These are phyloP conservation scores for Notarius quadriscutis DNA, from an alignment of 2,113 vertebrate genomes.

Conservation along the genomic window DNA sequence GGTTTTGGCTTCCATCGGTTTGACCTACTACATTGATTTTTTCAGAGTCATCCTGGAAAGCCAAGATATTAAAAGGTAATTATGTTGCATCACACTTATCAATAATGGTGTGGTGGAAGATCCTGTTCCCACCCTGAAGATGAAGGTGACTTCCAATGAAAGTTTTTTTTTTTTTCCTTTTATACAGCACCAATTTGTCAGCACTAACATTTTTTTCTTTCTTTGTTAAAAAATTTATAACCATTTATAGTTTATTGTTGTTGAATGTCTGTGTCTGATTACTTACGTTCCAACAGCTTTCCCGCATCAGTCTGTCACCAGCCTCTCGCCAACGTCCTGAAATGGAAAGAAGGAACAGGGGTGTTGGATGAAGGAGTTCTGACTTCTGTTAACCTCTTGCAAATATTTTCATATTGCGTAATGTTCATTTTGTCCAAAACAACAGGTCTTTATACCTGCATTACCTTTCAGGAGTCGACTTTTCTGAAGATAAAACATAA, in stretches of 20 bases:
- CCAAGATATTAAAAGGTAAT: slow-evolving; percentile 81
- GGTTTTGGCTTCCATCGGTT: slow-evolving; percentile 83
- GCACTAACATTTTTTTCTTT: background rate
- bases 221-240: background rate
- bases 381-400: no score
- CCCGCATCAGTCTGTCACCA: background rate
- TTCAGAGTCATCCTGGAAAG: slow-evolving; percentile 78
- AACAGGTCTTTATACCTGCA: no score
- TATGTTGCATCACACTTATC: slow-evolving; percentile 4
- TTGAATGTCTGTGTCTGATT: no score
- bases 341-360: no score
- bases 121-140: background rate
- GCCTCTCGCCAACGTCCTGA: no score
- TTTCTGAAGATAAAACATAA: no score
- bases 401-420: no score
- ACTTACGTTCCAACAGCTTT: no score
- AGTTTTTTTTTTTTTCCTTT: background rate
- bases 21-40: slow-evolving; percentile 93
- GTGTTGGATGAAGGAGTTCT: no score
- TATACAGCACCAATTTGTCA: background rate
- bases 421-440: no score
- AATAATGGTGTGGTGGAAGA: background rate
- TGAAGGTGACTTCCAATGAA: background rate
- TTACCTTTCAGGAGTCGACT: no score
- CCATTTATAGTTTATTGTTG: background rate